Evolutionary conservation across 2,797 vertebrate species (phyloP), one percentile per base, ranked within the genome.

Genomic region (Poeciliopsis gracilis): DNA sequence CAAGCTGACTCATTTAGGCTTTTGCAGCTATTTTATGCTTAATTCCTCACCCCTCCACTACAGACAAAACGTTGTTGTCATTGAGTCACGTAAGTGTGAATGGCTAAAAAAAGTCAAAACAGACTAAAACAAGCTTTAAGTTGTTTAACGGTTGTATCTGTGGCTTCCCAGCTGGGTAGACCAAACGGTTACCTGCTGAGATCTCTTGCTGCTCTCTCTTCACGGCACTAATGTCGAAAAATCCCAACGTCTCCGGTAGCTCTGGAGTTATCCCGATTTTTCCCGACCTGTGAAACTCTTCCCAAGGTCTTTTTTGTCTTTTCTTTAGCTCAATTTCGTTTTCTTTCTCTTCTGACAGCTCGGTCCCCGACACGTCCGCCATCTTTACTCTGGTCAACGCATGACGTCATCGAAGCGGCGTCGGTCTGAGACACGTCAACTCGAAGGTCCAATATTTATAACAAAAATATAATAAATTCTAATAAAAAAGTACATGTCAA

Each of bases 171-270:
- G 61, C 18, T 45, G 53, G 49, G 47, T 61, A 59, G 47, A 63
- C n/a, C 71, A 36, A 30, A 7, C 72, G 36, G n/a, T 90, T 90
- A 99, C 98, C 98, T 94, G 97, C 96, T 82, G 96, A 91, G 55
- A 86, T 87, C 72, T 96, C 94, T 55, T 93, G 94, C 57, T 93
- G 93, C 87, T 95, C 95, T 75, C 93, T 89, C 88, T 93, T 92
- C 78, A 93, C 95, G 73, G 89, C 86, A n/a, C 92, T 92, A 74
- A 96, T 95, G 86, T 97, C 97, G 91, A 97, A 98, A 95, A 97
- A 97, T 7, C 98, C 97, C 81, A 99, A 77, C 0, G 97, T 98
- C 88, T 98, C 98, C 0, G 97, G 95, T 55, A 90, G 93, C 1
- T 88, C 85, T 23, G 96, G 80, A 0, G 89, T 84, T 12, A 91